phyloP scores from a whole-genome alignment of 1,140 invertebrate genomes.

The Campoletis sonorensis region DNA sequence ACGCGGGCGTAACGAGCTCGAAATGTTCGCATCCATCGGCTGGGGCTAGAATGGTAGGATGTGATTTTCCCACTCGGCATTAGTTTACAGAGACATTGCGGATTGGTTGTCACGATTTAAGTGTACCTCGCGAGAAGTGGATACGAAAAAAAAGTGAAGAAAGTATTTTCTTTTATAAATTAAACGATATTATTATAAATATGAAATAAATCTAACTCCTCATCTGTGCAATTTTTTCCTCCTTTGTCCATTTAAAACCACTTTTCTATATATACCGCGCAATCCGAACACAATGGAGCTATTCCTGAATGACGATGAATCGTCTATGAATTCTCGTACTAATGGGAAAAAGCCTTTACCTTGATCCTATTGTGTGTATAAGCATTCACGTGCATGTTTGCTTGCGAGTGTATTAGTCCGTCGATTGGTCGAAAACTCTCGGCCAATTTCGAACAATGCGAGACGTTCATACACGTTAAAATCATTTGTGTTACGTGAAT shows the following conservation, averaged over 20 bases:
- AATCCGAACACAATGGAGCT: background rate
- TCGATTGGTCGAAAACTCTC: slow-evolving; percentile 20
- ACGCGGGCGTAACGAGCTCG: too few species aligned
- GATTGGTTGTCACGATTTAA: too few species aligned
- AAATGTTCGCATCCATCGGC: too few species aligned
- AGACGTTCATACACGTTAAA: slow-evolving; percentile 2
- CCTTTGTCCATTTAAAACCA: slow-evolving; percentile 9
- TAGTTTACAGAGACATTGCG: too few species aligned
- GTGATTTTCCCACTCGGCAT: too few species aligned
- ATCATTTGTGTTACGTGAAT: slow-evolving; percentile 7
- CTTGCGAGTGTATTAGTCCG: background rate
- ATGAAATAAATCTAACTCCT: background rate
- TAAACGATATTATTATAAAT: background rate
- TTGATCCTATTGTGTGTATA: background rate
- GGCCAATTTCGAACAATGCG: slow-evolving; percentile 22
- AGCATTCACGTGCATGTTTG: background rate
- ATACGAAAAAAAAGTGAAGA: too few species aligned
- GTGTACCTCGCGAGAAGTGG: too few species aligned
- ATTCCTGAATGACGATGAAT: slow-evolving; percentile 19
- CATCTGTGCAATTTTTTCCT: background rate
- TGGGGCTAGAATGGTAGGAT: too few species aligned
- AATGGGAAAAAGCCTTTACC: slow-evolving; percentile 5
- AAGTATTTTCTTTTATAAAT: too few species aligned
- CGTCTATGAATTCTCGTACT: background rate
- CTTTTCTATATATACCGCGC: background rate